Base-by-base conservation (phyloP, 2,888 invertebrate species). In the Nowickia ferox region DNA sequence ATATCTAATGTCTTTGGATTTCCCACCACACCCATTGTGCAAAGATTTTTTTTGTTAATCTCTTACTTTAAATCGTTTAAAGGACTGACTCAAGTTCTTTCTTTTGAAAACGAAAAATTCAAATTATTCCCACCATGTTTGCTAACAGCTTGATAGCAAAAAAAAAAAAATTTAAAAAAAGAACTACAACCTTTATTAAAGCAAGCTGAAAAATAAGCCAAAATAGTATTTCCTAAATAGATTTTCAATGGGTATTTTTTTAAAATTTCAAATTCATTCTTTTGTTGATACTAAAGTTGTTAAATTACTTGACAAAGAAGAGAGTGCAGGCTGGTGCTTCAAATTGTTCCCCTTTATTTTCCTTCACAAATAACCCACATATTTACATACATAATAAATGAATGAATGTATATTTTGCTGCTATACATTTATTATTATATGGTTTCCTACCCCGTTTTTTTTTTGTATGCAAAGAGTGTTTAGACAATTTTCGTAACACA, bases 141-240 rank as follows among this genome's bases (percentile, higher is more conserved):
- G 61, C 42, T 63, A 63, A 42, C 51, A 63, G 22, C 42, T 75
- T 75, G 57, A 71, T n/a, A 13, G n/a, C n/a, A n/a, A n/a, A n/a
- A n/a, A n/a, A n/a, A 42, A 15, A 19, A 69, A 48, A 59, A 51
- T 38, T 22, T 19, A 13, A 69, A 42, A 3, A 69, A 42, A n/a
- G 6, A 2, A 8, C n/a, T 1, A 1, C 63, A 71, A 30, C 69
- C 68, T 68, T 76, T 76, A 66, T 71, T 80, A 61, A 75, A 81
- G 17, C 13, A 30, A 30, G 61, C 83, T 83, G 72, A 66, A 83
- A 82, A 83, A 48, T 78, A 77, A 78, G 83, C 83, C 66, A 78
- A 83, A 78, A 81, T 66, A 48, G 61, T 77, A 40, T 83, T 83
- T 86, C 86, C 86, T 83, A 80, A 86, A 86, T 86, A 75, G 75